Evolutionary conservation across 1,140 invertebrate species (phyloP).

Genomic region (Glomeris maerens): DNA sequence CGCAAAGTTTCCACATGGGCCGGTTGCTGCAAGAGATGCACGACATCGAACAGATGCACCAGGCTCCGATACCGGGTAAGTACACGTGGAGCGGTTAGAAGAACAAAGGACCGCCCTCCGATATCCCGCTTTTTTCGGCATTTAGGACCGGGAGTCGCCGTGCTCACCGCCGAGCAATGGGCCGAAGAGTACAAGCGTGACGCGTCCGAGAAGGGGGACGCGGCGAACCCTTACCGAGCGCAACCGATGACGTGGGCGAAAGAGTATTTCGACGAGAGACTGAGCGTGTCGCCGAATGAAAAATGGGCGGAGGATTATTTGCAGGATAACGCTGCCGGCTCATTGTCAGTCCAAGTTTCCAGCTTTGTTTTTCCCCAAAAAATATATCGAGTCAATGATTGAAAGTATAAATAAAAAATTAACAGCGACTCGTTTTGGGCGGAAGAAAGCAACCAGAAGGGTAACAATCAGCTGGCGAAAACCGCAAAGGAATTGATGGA

Average conservation of each 20-base stretch:
- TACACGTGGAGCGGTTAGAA: background rate
- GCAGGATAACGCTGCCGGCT: constrained; percentile 36
- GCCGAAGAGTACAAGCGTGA: constrained; percentile 26
- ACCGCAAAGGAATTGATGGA: constrained; percentile 41
- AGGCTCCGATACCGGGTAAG: constrained; percentile 27
- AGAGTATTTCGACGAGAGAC: constrained; percentile 5
- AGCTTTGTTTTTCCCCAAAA: no score
- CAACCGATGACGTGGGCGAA: constrained; percentile 12
- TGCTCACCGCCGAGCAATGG: constrained; percentile 27
- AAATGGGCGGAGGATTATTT: constrained; percentile 48
- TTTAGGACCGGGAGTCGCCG: constrained; percentile 34
- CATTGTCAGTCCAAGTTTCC: constrained; percentile 10
- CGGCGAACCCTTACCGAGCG: constrained; percentile 3
- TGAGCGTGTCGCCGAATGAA: background rate
- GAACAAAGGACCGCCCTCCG: background rate
- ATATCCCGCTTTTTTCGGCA: constrained; percentile 10
- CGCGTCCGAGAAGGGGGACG: constrained; percentile 10
- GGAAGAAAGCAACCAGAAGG: constrained; percentile 20
- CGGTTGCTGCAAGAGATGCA: constrained; percentile 54
- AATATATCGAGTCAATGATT: background rate
- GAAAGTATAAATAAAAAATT: constrained; percentile 1
- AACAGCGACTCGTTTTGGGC: no score
- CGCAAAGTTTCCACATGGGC: constrained; percentile 68
- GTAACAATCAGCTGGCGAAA: constrained; percentile 35
- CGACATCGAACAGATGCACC: constrained; percentile 41